Base-by-base conservation (phyloP, 2,113 vertebrate genomes). In the Monopterus albus region DNA sequence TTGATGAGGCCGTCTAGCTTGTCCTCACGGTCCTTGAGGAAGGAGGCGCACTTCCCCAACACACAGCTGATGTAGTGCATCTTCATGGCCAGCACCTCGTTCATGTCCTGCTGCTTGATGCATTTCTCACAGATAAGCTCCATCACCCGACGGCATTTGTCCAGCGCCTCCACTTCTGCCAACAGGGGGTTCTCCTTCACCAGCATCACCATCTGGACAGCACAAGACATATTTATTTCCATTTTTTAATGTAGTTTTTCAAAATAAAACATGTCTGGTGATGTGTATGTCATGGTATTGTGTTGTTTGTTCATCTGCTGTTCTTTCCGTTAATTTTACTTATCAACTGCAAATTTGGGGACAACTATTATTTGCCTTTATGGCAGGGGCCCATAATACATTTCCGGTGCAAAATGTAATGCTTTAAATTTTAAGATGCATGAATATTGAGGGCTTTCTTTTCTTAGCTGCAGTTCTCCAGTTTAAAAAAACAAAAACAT, bases 1-100 rank as follows among this genome's bases (percentile, higher is more conserved):
- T 95, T 99, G 70, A 96, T 91, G 55, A 99, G 92, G 2, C 93
- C 91, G 0, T 98, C 97, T 66, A 99, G 75, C 52, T 96, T 95
- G 82, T 96, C 95, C n/a, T 98, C 94, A 4, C 92, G 91, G 23
- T 96, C 96, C 57, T 94, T 96, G 50, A 98, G 90, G 91, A 96
- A 97, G 2, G 77, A 88, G 38, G 91, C 84, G 14, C 97, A 99
- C 76, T 96, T 99, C 70, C 95, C 95, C 72, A 99, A 92, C 85
- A 99, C 89, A 31, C 95, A 98, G 79, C 98, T 96, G 87, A 99
- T 92, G 81, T 96, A 99, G 85, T 99, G 97, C 97, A 98, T 99
- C 93, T 99, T 99, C 94, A 99, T 94, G 78, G 98, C 96, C 64
- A 99, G 89, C n/a, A 99, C 96, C 92, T 99, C 98, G 63, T 98